Base-by-base conservation (phyloP, 2,888 invertebrate genomes). In the Cepaea hortensis region DNA sequence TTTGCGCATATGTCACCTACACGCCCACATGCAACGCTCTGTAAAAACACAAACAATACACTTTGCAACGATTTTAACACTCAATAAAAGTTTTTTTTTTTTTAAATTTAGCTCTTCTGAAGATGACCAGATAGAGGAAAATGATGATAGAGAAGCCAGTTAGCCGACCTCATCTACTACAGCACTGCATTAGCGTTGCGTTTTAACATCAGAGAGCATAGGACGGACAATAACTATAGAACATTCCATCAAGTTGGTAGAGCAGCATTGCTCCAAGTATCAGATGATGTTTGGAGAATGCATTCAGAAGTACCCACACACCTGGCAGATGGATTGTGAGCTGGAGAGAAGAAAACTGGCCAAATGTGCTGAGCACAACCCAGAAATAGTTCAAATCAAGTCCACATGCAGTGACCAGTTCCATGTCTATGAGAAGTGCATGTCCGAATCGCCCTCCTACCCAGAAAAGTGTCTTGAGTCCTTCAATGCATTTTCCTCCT, bases 261-360 rank as follows among this genome's bases (percentile, higher is more conserved):
- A 90, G 80, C 73, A 85, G 68, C 89, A 90, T 46, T 91, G 91
- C 81, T 70, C 88, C 7, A 87, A 88, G 15, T 91, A 91, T 76
- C 70, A 88, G 75, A 77, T 87, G 65, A 89, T 81, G 77, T 91
- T 89, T 73, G 87, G 88, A 35, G 83, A 85, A 76, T 91, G 90
- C 76, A 85, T 91, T 11, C 86, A 88, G 5, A 81, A 72, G 65
- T 89, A 86, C 75, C 91, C 91, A 13, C 82, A 90, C 61, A 91
- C 91, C 18, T 91, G 91, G 91, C 91, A 91, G 73, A 80, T 90
- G n/a, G 91, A 91, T 81, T 91, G 90, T 84, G 88, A 90, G 65
- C 83, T 81, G 3, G 89, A 89, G 72, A 89, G 89, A 87, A 50
- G 88, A 6, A 91, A 90, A 70, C 87, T 91, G 48, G 89, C 89